These are phyloP conservation scores for Chironomus striatipennis DNA, from an alignment of 1,140 invertebrate species.

Conservation along the genomic window DNA sequence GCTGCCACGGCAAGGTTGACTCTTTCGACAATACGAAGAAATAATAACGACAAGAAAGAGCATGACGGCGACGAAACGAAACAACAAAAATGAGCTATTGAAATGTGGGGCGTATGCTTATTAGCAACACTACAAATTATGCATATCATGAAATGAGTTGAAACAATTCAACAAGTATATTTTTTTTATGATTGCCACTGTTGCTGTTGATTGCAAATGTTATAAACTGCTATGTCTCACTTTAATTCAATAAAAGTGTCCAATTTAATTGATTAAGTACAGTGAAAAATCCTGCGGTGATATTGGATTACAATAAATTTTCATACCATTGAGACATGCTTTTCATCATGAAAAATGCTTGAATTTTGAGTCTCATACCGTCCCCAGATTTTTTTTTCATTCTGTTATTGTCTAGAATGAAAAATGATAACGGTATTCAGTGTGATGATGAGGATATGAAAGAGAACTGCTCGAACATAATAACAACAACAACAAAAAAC, in stretches of 20 bases:
- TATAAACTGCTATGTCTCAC: background rate
- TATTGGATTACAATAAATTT: slow-evolving; percentile 14
- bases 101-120: slow-evolving; percentile 19
- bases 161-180: slow-evolving; percentile 16
- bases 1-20: background rate
- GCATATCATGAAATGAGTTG: background rate
- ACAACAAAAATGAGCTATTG: background rate
- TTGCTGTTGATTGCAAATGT: background rate
- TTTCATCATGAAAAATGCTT: background rate
- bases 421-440: no score
- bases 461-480: no score
- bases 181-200: background rate
- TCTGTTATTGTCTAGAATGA: background rate
- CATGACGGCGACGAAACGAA: background rate
- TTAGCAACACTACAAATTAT: slow-evolving; percentile 15
- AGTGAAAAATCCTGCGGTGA: background rate
- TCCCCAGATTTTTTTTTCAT: background rate
- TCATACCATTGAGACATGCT: background rate
- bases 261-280: slow-evolving; percentile 6
- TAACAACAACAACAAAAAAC: no score
- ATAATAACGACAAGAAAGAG: background rate
- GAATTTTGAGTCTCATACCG: background rate
- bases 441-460: no score
- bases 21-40: background rate
- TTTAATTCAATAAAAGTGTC: slow-evolving; percentile 20